Evolutionary conservation across 2,888 invertebrate species (phyloP).

Genomic region (Diaphora mendica): DNA sequence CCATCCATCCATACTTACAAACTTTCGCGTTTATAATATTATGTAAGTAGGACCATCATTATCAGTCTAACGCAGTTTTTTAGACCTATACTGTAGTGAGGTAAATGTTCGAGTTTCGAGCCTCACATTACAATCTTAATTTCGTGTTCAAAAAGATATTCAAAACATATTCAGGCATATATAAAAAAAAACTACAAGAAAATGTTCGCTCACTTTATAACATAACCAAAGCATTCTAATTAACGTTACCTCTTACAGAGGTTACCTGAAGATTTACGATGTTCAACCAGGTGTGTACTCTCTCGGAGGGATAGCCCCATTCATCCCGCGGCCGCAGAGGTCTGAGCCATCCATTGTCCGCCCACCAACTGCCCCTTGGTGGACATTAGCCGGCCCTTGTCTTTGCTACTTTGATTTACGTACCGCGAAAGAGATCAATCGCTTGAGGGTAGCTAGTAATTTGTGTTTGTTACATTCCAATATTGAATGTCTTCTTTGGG

Average conservation of each 20-base stretch:
- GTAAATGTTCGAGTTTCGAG: too few relatives aligned
- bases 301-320: constrained; percentile 47
- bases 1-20: too few relatives aligned
- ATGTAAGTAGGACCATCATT: too few relatives aligned
- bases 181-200: not conserved
- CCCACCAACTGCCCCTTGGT: constrained; percentile 56
- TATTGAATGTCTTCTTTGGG: constrained; percentile 17
- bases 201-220: not conserved
- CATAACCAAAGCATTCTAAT: constrained; percentile 15
- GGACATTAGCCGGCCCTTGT: constrained; percentile 75
- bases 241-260: constrained; percentile 31
- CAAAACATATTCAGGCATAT: not conserved
- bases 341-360: constrained; percentile 46
- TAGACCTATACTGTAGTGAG: too few relatives aligned
- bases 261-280: constrained; percentile 49
- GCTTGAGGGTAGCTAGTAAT: constrained; percentile 61
- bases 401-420: constrained; percentile 81
- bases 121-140: too few relatives aligned
- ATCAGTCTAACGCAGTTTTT: too few relatives aligned
- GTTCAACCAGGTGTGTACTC: constrained; percentile 47
- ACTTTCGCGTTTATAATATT: too few relatives aligned
- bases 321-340: constrained; percentile 40
- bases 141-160: too few relatives aligned
- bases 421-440: constrained; percentile 72
- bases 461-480: constrained; percentile 36